Evolutionary conservation across 1,140 invertebrate genomes (phyloP).

Genomic region (Scaptomyza pallida): DNA sequence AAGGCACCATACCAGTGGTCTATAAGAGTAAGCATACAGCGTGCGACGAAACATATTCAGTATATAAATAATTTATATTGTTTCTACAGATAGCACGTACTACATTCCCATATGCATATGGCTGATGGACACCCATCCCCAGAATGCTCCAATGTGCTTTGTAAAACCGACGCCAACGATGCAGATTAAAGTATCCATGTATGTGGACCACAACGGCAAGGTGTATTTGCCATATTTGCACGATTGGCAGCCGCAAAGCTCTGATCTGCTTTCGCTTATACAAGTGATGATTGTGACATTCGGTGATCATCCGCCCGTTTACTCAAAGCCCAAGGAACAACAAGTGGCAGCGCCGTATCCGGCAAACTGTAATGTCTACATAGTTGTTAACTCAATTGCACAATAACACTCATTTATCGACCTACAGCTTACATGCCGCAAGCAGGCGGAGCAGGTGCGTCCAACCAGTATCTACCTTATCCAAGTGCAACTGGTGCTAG

Average conservation of each 20-base stretch:
- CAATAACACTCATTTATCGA: neutral
- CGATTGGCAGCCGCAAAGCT: conserved; percentile 95
- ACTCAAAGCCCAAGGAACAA: conserved; percentile 87
- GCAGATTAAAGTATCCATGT: conserved; percentile 96
- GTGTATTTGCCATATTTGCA: conserved; percentile 98
- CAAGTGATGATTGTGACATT: conserved; percentile 97
- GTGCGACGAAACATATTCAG: too few relatives aligned
- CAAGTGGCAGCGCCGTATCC: conserved; percentile 66
- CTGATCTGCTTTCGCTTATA: conserved; percentile 93
- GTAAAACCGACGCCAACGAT: conserved; percentile 98
- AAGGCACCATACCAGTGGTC: conserved; percentile 96
- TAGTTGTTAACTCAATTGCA: neutral
- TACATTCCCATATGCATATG: conserved; percentile 99
- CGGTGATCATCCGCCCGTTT: conserved; percentile 97
- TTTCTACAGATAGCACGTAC: conserved; percentile 89
- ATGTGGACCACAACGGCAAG: conserved; percentile 97
- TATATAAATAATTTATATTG: neutral
- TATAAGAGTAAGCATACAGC: conserved; percentile 95
- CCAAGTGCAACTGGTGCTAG: conserved; percentile 51
- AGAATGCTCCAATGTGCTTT: conserved; percentile 98
- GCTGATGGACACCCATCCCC: conserved; percentile 98
- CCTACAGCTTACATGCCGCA: conserved; percentile 66
- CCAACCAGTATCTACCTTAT: conserved; percentile 68
- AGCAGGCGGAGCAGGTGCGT: conserved; percentile 47
- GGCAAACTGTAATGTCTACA: conserved; percentile 51